Percentiles rank a stretch among this genome's conserved stretches.
phyloP scores from a whole-genome alignment of 2,888 invertebrate genomes.

The Dendrolimus houi region DNA sequence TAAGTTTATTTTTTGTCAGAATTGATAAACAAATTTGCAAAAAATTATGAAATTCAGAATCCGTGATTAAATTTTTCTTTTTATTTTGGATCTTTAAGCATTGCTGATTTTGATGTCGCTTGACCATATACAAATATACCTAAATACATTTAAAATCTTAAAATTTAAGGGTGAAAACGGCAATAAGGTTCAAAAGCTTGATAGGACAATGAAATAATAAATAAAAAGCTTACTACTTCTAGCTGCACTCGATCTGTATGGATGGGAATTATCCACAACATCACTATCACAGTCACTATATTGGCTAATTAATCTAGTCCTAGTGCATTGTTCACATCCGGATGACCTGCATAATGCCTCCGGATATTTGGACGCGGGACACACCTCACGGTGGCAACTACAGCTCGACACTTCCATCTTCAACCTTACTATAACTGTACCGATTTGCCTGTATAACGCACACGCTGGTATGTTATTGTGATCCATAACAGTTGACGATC shows the following conservation, averaged over 20 bases:
- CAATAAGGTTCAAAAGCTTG: neutral
- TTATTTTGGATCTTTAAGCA: too few relatives aligned
- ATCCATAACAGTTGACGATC: slow-evolving; percentile 57
- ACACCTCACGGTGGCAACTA: slow-evolving; percentile 28
- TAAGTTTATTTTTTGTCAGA: too few relatives aligned
- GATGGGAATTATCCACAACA: slow-evolving; percentile 49
- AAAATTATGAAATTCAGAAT: too few relatives aligned
- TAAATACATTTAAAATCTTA: too few relatives aligned
- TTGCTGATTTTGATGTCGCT: too few relatives aligned
- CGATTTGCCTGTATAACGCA: slow-evolving; percentile 50
- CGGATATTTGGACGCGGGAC: slow-evolving; percentile 25
- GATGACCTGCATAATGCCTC: slow-evolving; percentile 33
- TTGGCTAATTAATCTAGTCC: slow-evolving; percentile 60
- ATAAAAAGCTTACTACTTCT: slow-evolving; percentile 62
- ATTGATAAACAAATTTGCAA: too few relatives aligned
- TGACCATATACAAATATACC: too few relatives aligned
- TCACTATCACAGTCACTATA: slow-evolving; percentile 71
- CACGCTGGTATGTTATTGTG: slow-evolving; percentile 52
- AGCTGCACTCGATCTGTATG: slow-evolving; percentile 50
- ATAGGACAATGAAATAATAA: slow-evolving; percentile 7
- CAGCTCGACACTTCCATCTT: slow-evolving; percentile 45
- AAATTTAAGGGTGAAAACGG: too few relatives aligned
- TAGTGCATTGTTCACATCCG: slow-evolving; percentile 59
- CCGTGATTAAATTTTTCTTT: too few relatives aligned
- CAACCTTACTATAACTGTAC: slow-evolving; percentile 59